Conservation (phyloP, 64 coral and sea anemone genomes). For the Pachyseris speciosa region DNA sequence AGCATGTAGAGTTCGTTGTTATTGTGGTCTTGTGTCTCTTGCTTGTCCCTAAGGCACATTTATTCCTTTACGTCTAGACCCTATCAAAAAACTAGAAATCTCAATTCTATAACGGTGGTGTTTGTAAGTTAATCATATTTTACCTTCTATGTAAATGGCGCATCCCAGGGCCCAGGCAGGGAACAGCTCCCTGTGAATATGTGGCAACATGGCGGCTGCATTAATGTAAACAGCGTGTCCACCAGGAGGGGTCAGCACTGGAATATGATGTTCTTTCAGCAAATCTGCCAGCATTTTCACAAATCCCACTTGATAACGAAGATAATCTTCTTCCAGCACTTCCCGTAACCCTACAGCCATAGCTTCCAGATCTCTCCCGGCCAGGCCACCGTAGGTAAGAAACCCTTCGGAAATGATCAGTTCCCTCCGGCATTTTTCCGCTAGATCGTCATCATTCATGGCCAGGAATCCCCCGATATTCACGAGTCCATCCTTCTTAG, state of each 20-base stretch:
- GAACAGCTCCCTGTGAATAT: constrained; percentile 55
- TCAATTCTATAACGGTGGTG: too few relatives aligned
- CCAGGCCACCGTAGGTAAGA: constrained; percentile 69
- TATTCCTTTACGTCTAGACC: too few relatives aligned
- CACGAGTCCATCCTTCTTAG: constrained; percentile 62
- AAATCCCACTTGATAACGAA: constrained; percentile 63
- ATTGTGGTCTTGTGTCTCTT: too few relatives aligned
- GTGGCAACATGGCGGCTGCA: constrained; percentile 60
- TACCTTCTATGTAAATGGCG: constrained; percentile 56
- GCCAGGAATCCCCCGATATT: constrained; percentile 75
- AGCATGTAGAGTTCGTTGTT: too few relatives aligned
- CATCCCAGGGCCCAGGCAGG: constrained; percentile 72
- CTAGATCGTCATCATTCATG: constrained; percentile 50
- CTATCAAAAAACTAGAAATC: too few relatives aligned
- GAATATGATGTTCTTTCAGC: constrained; percentile 27
- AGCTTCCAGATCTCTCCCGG: constrained; percentile 76
- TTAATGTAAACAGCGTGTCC: constrained; percentile 84
- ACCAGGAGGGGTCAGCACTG: constrained; percentile 63
- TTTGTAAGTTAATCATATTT: too few relatives aligned
- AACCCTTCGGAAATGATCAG: constrained; percentile 77
- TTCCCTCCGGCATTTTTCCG: constrained; percentile 53
- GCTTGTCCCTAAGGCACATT: too few relatives aligned
- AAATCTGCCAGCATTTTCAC: constrained; percentile 58
- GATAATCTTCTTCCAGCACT: constrained; percentile 63
- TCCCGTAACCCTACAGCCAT: constrained; percentile 65